Evolutionary conservation across 2,113 vertebrate species (phyloP).

Genomic region (Pomatostomus ruficeps): DNA sequence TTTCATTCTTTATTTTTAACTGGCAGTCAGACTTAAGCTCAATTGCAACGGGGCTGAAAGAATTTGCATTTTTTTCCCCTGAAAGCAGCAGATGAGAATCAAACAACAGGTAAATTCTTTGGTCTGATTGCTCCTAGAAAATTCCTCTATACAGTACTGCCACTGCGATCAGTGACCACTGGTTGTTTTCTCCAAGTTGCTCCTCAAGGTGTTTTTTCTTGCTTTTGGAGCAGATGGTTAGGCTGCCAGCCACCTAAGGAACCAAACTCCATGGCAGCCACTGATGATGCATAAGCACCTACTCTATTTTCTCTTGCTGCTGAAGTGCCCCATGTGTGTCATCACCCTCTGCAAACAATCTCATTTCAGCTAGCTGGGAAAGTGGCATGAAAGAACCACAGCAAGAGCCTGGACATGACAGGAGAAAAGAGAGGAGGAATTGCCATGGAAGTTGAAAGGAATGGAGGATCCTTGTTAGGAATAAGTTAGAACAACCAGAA

Average conservation of each 20-base stretch:
- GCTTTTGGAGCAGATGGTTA: not conserved
- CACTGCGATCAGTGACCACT: not conserved
- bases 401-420: not conserved
- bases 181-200: not conserved
- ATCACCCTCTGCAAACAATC: not conserved
- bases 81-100: not conserved
- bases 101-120: not conserved
- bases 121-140: not conserved
- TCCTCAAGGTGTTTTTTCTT: not conserved
- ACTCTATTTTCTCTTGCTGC: not conserved
- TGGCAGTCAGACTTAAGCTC: not conserved
- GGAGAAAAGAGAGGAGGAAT: not conserved
- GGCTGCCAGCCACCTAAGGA: not conserved
- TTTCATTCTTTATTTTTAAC: not conserved
- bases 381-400: not conserved
- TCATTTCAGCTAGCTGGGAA: not conserved
- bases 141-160: not conserved
- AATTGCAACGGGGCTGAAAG: not conserved
- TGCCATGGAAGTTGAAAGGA: not conserved
- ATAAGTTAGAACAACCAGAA: not conserved
- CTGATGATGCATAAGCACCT: not conserved
- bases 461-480: not conserved
- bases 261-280: not conserved
- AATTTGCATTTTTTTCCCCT: not conserved
- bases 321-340: not conserved